phyloP scores from a whole-genome alignment of 2,797 vertebrate species.

The Pangasius macronema region DNA sequence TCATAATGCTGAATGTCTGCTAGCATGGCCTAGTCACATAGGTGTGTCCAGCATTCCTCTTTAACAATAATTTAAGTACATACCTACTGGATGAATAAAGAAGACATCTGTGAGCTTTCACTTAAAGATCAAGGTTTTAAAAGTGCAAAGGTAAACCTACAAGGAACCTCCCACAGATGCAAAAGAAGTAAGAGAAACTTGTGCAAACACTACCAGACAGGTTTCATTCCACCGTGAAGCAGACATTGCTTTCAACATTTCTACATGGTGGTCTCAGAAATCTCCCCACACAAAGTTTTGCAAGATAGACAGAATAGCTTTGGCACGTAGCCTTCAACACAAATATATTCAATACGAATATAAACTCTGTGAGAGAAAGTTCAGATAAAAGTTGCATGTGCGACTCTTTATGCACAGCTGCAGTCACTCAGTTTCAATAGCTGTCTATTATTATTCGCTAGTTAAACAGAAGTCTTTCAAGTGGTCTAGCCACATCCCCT shows the following conservation, averaged over 20 bases:
- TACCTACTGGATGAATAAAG: slow-evolving; percentile 20
- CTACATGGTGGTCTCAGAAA: neutral
- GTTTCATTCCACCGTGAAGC: slow-evolving; percentile 20
- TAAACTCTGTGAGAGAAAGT: neutral
- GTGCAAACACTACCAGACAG: slow-evolving; percentile 27
- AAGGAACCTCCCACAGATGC: slow-evolving; percentile 4
- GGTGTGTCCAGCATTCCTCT: slow-evolving; percentile 50
- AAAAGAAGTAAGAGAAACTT: slow-evolving; percentile 7
- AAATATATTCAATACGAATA: neutral
- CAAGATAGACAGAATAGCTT: neutral
- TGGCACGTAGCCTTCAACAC: neutral
- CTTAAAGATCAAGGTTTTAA: slow-evolving; percentile 8
- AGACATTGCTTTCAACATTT: slow-evolving; percentile 3
- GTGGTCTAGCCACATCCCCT: slow-evolving; percentile 1
- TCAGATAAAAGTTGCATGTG: slow-evolving; percentile 8
- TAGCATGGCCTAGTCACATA: slow-evolving; percentile 27
- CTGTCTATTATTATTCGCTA: slow-evolving; percentile 23
- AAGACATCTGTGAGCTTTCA: slow-evolving; percentile 10
- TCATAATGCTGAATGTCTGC: slow-evolving; percentile 30
- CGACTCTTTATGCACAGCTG: slow-evolving; percentile 21
- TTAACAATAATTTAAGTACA: slow-evolving; percentile 34
- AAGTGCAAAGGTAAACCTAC: slow-evolving; percentile 29
- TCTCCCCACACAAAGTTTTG: neutral
- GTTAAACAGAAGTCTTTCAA: slow-evolving; percentile 22
- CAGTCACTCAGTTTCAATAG: slow-evolving; percentile 16